Conservation (phyloP, 2,113 vertebrate species). For the Rattus norvegicus region GRCr8 NC_086032.1:36104501-36105000, state of each 20-base stretch:
- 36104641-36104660: neutral
- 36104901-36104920: neutral
- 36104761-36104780: neutral
- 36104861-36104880: slow-evolving; percentile 1
- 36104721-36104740: neutral
- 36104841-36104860: neutral
- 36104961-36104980: neutral
- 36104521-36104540: neutral
- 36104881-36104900: neutral
- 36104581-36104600: slow-evolving; percentile 25
- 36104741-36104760: neutral
- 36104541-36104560: neutral
- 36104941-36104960: neutral
- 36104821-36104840: neutral
- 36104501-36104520: too few species aligned
- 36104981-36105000: neutral
- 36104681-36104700: neutral
- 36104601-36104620: slow-evolving; percentile 26
- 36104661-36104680: neutral
- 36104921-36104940: neutral
- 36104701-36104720: neutral
- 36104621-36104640: slow-evolving; percentile 43
- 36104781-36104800: neutral
- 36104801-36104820: neutral
- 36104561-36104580: neutral